phyloP scores from a whole-genome alignment of 2,797 vertebrate genomes.

The Moxostoma hubbsi region DNA sequence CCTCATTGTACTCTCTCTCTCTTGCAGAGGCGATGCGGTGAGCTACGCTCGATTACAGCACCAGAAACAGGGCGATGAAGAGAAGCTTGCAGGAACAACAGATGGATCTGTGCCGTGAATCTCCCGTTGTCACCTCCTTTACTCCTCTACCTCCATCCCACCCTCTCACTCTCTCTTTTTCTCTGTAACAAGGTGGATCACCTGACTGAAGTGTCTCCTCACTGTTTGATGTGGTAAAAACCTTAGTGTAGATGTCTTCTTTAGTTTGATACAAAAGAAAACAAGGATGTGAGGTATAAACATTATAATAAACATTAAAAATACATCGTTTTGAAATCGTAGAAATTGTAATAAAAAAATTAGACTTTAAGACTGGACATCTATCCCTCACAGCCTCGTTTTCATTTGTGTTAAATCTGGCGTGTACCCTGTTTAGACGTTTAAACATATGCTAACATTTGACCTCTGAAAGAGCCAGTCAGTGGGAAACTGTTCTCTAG shows the following conservation, averaged over 20 bases:
- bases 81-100: slow-evolving; percentile 78
- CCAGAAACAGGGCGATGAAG: slow-evolving; percentile 86
- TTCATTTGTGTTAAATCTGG: too few species aligned
- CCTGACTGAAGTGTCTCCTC: slow-evolving; percentile 7
- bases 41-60: slow-evolving; percentile 92
- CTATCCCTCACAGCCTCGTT: too few species aligned
- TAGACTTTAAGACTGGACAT: too few species aligned
- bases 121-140: background rate
- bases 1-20: background rate
- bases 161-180: slow-evolving; percentile 3
- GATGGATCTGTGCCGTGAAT: slow-evolving; percentile 81
- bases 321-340: too few species aligned
- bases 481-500: background rate
- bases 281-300: too few species aligned
- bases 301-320: too few species aligned
- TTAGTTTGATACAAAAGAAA: too few species aligned
- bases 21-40: slow-evolving; percentile 89
- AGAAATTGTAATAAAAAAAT: too few species aligned
- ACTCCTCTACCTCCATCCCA: background rate
- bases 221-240: background rate
- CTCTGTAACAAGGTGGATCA: background rate
- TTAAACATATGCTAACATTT: background rate
- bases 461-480: background rate
- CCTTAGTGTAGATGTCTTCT: too few species aligned
- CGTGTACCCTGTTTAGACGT: too few species aligned